Percentiles rank a stretch among this genome's conserved stretches.
Evolutionary conservation across 2,113 vertebrate genomes (phyloP).

Genomic region (Chlorodrepanis virens): DNA sequence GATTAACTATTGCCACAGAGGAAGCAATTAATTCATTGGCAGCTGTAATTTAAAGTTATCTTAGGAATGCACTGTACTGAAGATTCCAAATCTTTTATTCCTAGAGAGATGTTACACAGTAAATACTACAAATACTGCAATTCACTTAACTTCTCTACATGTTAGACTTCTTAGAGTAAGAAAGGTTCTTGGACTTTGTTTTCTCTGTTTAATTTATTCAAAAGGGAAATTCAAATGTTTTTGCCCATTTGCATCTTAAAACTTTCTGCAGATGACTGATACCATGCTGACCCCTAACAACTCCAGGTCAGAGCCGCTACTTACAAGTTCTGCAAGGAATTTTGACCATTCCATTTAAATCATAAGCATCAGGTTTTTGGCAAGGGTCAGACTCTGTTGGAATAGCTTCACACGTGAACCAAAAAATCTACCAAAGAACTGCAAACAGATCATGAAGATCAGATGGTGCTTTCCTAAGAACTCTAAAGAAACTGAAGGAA

Average conservation of each 20-base stretch:
- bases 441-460: background rate
- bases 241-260: background rate
- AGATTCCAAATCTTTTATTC: background rate
- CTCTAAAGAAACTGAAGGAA: background rate
- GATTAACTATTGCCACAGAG: background rate
- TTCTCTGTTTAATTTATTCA: background rate
- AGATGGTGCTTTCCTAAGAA: background rate
- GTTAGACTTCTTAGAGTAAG: background rate
- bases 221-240: background rate
- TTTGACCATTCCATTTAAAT: background rate
- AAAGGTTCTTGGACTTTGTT: background rate
- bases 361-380: background rate
- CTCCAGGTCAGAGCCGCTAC: background rate
- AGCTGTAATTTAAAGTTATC: background rate
- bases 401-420: rapidly evolving
- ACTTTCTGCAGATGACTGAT: background rate
- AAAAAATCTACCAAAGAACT: background rate
- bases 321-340: background rate
- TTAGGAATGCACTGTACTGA: background rate
- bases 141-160: background rate
- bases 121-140: background rate
- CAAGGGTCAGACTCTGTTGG: background rate
- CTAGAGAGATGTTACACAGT: background rate
- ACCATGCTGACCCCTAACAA: background rate
- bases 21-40: background rate